Evolutionary conservation across 2,797 vertebrate species (phyloP), one percentile per base, ranked within the genome.

Genomic region (Danionella dracula): DNA sequence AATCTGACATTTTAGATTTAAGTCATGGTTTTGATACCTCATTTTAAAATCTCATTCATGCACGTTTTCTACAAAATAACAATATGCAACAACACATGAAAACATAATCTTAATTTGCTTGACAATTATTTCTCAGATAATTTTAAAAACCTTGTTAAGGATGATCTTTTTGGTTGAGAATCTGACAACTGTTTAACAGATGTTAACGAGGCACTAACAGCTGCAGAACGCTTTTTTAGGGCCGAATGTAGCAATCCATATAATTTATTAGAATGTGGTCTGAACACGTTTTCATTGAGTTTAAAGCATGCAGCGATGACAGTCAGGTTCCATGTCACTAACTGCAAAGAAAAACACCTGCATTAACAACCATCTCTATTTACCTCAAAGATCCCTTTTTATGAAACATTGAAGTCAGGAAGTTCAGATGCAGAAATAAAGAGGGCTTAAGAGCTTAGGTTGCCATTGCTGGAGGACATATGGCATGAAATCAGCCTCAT

Each of bases 371-470:
- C 29, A 12, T 21, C 49, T 44, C 49, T 19, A 44, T 64, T 64
- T 51, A 63, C 35, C 16, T 31, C 23, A 63, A 51, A 41, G 16
- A 63, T 63, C 16, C 21, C 11, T 51, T 37, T 63, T 63, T 21
- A 51, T 63, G 34, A 63, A 63, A 51, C 32, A 63, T 51, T 41
- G 48, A 63, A 51, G 37, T 40, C 12, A 42, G 48, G 16, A 63
- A 27, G 48, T 44, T 41, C 7, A 9, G 8, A 6, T 5, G 1
- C 37, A 11, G 9, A 54, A 34, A 45, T 54, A 23, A 45, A 17
- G 10, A 42, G 37, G 8, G 3, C 23, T 64, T 44, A 38, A 19
- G 46, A 19, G 23, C 19, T 29, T 19, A 37, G 58, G 13, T 5
- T 11, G n/a, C 27, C 40, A 16, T 17, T 29, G 59, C 45, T 50